Evolutionary conservation across 2,888 invertebrate genomes (phyloP).

Genomic region (Drosophila histrio): DNA sequence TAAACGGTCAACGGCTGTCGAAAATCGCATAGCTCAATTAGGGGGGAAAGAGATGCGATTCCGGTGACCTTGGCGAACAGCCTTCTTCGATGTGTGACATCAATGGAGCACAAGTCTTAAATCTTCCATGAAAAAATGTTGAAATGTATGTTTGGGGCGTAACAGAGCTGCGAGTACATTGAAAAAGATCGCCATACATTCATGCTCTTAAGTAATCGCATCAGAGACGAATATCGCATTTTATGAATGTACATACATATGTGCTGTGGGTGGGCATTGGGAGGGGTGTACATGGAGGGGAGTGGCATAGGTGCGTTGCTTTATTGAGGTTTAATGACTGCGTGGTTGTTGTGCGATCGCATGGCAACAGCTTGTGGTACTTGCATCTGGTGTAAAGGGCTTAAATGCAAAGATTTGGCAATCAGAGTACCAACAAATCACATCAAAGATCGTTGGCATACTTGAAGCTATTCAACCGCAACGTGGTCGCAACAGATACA

Average conservation of each 20-base stretch:
- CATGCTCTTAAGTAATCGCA: conserved; percentile 63
- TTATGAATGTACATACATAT: conserved; percentile 5
- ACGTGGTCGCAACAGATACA: conserved; percentile 61
- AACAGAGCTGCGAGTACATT: conserved; percentile 14
- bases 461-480: conserved; percentile 75
- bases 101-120: conserved; percentile 23
- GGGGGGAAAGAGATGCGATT: neutral
- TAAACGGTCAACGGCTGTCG: conserved; percentile 64
- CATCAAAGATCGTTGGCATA: conserved; percentile 70
- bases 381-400: conserved; percentile 66
- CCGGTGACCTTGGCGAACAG: conserved; percentile 54
- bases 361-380: conserved; percentile 55
- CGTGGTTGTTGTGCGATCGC: conserved; percentile 47
- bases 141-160: conserved; percentile 58
- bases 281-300: neutral
- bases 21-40: conserved; percentile 25
- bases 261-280: conserved; percentile 23
- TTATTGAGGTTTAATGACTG: conserved; percentile 57
- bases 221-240: conserved; percentile 58
- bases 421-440: conserved; percentile 56
- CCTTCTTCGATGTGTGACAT: conserved; percentile 35
- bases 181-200: conserved; percentile 12
- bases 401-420: conserved; percentile 75
- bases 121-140: conserved; percentile 31
- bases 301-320: conserved; percentile 11